Conservation (phyloP, 2,888 invertebrate species). For the Phortica magna region DNA sequence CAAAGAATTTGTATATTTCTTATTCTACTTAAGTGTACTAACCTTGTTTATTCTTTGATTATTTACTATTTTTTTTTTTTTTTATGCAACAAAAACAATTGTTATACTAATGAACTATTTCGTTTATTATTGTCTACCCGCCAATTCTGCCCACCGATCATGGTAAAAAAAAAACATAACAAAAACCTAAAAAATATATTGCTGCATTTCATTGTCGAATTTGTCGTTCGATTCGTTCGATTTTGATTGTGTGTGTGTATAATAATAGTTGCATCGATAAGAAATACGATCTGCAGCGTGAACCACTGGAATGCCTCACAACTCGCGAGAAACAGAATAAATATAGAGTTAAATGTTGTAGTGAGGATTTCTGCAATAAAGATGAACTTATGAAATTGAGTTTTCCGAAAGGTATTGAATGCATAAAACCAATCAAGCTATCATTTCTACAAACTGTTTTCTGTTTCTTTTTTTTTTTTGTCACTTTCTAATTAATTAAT, state of each 20-base stretch:
- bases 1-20: not conserved
- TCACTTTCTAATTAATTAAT: conserved; percentile 32
- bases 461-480: conserved; percentile 49
- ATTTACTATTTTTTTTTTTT: conserved; percentile 32
- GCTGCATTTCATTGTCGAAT: not conserved
- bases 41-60: conserved; percentile 17
- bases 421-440: conserved; percentile 47
- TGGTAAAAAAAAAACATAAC: conserved; percentile 1
- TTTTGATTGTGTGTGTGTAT: conserved; percentile 18
- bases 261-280: conserved; percentile 75
- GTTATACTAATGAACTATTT: conserved; percentile 49
- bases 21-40: conserved; percentile 17
- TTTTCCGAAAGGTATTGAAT: conserved; percentile 75
- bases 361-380: conserved; percentile 78
- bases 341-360: conserved; percentile 78
- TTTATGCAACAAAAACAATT: conserved; percentile 36
- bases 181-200: not conserved
- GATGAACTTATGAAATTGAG: conserved; percentile 76
- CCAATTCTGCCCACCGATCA: conserved; percentile 22
- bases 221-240: conserved; percentile 34
- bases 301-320: conserved; percentile 77
- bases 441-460: conserved; percentile 41
- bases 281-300: conserved; percentile 77
- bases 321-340: conserved; percentile 75
- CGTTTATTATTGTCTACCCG: conserved; percentile 48